Percentiles rank a stretch among this genome's conserved stretches.
Conservation (phyloP, 2,888 invertebrate genomes). For the Pterostichus madidus region DNA sequence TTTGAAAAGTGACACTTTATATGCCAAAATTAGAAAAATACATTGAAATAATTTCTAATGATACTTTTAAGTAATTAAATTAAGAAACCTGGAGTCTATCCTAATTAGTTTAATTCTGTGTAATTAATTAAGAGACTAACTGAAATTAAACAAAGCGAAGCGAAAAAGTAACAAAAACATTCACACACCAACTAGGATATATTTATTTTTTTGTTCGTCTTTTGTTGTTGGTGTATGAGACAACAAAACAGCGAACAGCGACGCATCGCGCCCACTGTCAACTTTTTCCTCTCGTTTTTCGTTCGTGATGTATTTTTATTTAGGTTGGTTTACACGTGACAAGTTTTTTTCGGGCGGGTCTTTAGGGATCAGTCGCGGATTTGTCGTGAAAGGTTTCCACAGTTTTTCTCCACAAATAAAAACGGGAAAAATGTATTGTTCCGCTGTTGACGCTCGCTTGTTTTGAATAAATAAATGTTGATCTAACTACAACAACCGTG, state of each 20-base stretch:
- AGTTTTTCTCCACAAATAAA: constrained; percentile 47
- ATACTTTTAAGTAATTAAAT: too few species aligned
- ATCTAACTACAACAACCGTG: constrained; percentile 1
- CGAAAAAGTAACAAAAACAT: constrained; percentile 19
- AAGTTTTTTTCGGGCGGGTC: constrained; percentile 52
- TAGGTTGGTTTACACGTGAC: constrained; percentile 58
- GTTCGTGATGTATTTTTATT: constrained; percentile 57
- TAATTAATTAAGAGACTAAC: constrained; percentile 30
- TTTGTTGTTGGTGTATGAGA: constrained; percentile 31
- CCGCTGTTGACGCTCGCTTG: constrained; percentile 10
- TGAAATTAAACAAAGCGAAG: constrained; percentile 21
- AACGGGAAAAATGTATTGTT: constrained; percentile 47
- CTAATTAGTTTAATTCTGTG: constrained; percentile 12
- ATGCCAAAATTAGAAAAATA: too few species aligned
- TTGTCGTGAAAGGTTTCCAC: constrained; percentile 55
- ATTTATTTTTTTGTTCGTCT: constrained; percentile 28
- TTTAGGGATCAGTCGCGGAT: constrained; percentile 57
- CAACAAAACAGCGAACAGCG: constrained; percentile 43
- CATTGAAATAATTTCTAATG: neutral
- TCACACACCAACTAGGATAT: constrained; percentile 10
- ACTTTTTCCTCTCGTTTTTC: constrained; percentile 50
- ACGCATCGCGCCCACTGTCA: constrained; percentile 50
- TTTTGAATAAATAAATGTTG: constrained; percentile 24
- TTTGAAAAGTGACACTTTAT: too few species aligned
- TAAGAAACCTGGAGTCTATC: neutral